Evolutionary conservation across 1,140 invertebrate species (phyloP), one percentile per base, ranked within the genome.

Genomic region (Diachasma alloeum): DNA sequence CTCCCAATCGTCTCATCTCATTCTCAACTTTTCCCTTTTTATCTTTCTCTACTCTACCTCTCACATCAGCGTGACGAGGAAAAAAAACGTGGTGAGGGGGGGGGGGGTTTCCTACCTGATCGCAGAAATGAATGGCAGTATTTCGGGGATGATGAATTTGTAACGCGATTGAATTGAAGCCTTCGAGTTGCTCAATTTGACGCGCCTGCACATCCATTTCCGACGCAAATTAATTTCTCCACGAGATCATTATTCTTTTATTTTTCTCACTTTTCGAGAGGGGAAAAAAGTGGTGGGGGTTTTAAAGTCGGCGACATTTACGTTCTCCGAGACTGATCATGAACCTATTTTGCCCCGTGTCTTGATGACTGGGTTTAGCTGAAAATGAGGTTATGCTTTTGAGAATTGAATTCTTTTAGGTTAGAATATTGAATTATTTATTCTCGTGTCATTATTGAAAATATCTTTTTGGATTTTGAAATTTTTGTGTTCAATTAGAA

Each of bases 91-190:
- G 15, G 5, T 31, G 31, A 6, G 31, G 31, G 10, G 74, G 74
- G 13, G 74, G 75, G 59, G 10, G 17, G 66, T 66, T 26, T 59
- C 70, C 68, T 72, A 72, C 46, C 71, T 72, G 39, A 72, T 72
- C 78, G 76, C 78, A 75, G 74, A 85, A 31, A 63, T 88, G 84
- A 87, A 87, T 84, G 84, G 77, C 73, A 81, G 79, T 86, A 84
- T 87, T 87, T 85, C 75, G 76, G 72, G 67, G 77, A 70, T 79
- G 74, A 36, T 87, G 83, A 87, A 87, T 87, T 85, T 86, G 80
- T 84, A 84, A 87, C 78, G 76, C 82, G 77, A 82, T 83, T 79
- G 26, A 17, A 44, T 56, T 19, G 48, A 53, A 36, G 17, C 46
- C 31, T 11, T n/a, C 48, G 71, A n/a, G 70, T 26, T 42, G n/a